Base-by-base conservation (phyloP, 1,140 invertebrate genomes). In the Drosophila ironensis region DNA sequence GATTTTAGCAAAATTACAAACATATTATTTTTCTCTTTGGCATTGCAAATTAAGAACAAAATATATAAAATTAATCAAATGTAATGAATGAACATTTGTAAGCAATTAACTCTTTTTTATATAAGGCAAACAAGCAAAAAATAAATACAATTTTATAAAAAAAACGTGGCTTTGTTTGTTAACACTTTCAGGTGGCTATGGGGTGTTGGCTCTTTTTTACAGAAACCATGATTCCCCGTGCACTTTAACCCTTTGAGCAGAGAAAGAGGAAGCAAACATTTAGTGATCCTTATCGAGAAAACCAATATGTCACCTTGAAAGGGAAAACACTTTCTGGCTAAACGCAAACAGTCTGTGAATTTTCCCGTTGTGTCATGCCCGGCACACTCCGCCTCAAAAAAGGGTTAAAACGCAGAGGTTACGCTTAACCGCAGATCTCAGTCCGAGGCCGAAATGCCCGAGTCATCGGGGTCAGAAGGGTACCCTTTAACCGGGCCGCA, bases 361-460 rank as follows among this genome's bases (percentile, higher is more conserved):
- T 63, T 80, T 80, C 61, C 27, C 69, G 57, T 84, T 42, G 73
- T 70, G 78, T 82, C 78, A 84, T 78, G 77, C 72, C 76, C 66
- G 60, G 47, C 63, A 42, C 60, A 53, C 60, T 66, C 19, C 40
- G 27, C 38, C 3, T 4, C n/a, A n/a, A 46, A 14, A 50, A 84
- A 82, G 78, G 78, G 78, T 82, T 82, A 82, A 82, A 82, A 77
- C 60, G 51, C 66, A 76, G 76, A 73, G 78, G 78, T 61, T 77
- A 82, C 80, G 78, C 78, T 61, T 53, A 72, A 74, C 75, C 60
- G 53, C 70, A 66, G 40, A 50, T 33, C 41, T 35, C 44, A 27
- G 53, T 35, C 60, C 47, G 56, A n/a, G 37, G 12, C 25, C 28
- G 16, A 64, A 82, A 73, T 59, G 80, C 50, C 74, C 73, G 63